phyloP scores from a whole-genome alignment of 23 tunicate species.

The Diplosoma virens region DNA sequence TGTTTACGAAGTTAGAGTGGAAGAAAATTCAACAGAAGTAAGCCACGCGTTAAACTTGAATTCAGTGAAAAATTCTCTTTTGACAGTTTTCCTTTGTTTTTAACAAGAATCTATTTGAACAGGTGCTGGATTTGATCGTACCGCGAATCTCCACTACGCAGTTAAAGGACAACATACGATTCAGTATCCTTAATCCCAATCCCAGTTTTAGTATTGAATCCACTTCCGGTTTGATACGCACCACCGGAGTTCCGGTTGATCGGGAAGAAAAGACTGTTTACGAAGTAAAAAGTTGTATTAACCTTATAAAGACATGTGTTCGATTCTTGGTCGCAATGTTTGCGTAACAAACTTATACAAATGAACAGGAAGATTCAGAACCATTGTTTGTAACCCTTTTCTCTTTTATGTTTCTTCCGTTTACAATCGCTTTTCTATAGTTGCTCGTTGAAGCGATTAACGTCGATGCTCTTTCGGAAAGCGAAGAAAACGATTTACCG shows the following conservation, averaged over 20 bases:
- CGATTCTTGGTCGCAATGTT: too few species aligned
- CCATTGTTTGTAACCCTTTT: too few species aligned
- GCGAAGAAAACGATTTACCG: neutral
- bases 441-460: conserved; percentile 44
- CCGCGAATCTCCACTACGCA: neutral
- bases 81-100: neutral
- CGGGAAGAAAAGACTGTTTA: conserved; percentile 16
- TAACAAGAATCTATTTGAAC: neutral
- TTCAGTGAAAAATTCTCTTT: neutral
- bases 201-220: conserved; percentile 34
- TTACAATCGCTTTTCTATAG: conserved; percentile 22
- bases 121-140: neutral
- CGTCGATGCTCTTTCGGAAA: neutral
- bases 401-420: too few species aligned
- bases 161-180: conserved; percentile 31
- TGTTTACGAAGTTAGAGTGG: neutral
- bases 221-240: conserved; percentile 50
- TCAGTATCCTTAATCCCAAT: conserved; percentile 30
- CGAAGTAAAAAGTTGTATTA: neutral
- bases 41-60: neutral
- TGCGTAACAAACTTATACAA: too few species aligned
- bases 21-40: conserved; percentile 45
- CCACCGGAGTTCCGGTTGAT: conserved; percentile 52
- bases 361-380: too few species aligned
- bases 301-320: too few species aligned